Evolutionary conservation across 2,888 invertebrate species (phyloP), one percentile per base, ranked within the genome.

Genomic region (Andrena dorsata): DNA sequence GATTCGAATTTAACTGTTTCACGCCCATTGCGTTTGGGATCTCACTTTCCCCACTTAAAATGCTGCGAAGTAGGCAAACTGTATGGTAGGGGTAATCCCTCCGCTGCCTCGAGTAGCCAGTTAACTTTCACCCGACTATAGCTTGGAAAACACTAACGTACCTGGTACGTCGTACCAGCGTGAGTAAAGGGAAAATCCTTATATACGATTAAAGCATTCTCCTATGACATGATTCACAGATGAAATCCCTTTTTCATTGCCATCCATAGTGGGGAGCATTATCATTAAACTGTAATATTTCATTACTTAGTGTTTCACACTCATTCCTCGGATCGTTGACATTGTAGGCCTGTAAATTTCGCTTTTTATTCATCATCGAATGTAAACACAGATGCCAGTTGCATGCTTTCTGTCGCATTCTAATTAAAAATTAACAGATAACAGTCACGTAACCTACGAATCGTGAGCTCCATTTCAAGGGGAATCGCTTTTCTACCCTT

Each of bases 351-450:
- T 28, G 53, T 41, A 16, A 16, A 10, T 20, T 32, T 16, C 8
- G 3, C 23, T 51, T 20, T 23, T 73, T 10, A 20, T 10, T 61
- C 66, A 66, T 53, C 30, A 47, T 63, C 16, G 20, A 63, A 7
- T 28, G 30, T 63, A 63, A 76, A 71, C 68, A 71, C 58, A 28
- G n/a, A 35, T 47, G 10, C 30, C 20, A 49, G 28, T 64, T 8
- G 32, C 10, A 49, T 10, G 26, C 4, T 28, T 41, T 13, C 26
- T 2, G 35, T 2, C 8, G 10, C 75, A 4, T 53, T 28, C n/a
- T 58, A 58, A 41, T 58, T 63, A 66, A 30, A 60, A 80, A 32
- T 64, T 6, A 16, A 32, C 10, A 32, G 20, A 79, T 7, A n/a
- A 61, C 41, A 23, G 32, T 56, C 23, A 4, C 16, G 28, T 35